A percentile compares a stretch with the other conserved stretches of the same genome.
These are phyloP conservation scores for Phalacrocorax brasilianus DNA, from an alignment of 2,113 vertebrate species.

Conservation along the genomic window DNA sequence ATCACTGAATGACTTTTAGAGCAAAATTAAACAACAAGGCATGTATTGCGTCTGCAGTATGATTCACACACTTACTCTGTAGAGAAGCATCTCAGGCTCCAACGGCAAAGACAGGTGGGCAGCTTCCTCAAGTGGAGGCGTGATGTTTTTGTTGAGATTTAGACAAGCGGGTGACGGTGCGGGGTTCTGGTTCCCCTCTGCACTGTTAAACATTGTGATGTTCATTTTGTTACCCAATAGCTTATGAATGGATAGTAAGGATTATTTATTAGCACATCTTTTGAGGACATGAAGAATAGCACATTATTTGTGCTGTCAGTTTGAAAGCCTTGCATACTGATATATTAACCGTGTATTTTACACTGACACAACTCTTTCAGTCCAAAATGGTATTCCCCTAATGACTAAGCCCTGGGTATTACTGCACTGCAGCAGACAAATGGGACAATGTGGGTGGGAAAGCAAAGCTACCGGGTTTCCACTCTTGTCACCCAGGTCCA, in stretches of 20 bases:
- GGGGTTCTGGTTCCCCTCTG: neutral
- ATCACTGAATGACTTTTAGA: neutral
- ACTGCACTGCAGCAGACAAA: neutral
- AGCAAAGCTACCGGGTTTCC: neutral
- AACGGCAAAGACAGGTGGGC: neutral
- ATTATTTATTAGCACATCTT: neutral
- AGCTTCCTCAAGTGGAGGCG: neutral
- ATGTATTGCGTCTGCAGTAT: neutral
- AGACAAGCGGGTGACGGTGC: neutral
- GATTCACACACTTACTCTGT: neutral
- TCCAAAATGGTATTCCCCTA: neutral
- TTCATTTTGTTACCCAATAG: neutral
- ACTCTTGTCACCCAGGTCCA: neutral
- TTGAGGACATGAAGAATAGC: neutral
- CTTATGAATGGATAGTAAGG: neutral
- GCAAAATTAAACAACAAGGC: neutral
- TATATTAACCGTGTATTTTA: neutral
- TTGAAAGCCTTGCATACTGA: neutral
- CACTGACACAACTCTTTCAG: neutral
- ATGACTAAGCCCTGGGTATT: neutral
- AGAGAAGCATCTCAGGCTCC: neutral
- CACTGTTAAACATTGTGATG: neutral
- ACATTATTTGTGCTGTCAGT: neutral
- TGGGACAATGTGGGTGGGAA: neutral
- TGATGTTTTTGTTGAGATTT: neutral